Evolutionary conservation across 2,797 vertebrate genomes (phyloP).

Genomic region (Eremophila alpestris): DNA sequence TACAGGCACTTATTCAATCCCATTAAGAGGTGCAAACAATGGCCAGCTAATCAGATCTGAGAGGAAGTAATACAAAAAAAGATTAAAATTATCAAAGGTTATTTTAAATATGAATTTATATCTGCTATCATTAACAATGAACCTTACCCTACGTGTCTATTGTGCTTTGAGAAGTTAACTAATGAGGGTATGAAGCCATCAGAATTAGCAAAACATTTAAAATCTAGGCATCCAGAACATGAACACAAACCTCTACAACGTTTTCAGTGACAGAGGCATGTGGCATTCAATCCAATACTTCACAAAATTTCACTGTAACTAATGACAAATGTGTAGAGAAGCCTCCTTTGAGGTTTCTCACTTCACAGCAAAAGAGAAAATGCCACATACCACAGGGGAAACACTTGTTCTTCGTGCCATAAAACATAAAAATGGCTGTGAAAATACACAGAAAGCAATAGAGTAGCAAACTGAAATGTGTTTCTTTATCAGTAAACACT

Average conservation of each 20-base stretch:
- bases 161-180: neutral
- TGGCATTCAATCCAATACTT: neutral
- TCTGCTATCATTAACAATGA: rapidly evolving
- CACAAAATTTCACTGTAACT: neutral
- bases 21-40: neutral
- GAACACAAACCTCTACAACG: neutral
- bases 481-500: neutral
- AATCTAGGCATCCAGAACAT: neutral
- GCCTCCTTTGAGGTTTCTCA: neutral
- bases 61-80: neutral
- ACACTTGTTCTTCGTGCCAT: neutral
- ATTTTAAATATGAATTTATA: neutral
- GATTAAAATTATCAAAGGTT: neutral
- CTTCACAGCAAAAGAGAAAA: neutral
- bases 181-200: neutral
- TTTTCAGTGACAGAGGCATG: rapidly evolving
- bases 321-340: neutral
- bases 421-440: neutral
- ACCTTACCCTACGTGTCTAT: neutral
- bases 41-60: neutral
- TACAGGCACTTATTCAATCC: neutral
- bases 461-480: neutral
- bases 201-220: neutral
- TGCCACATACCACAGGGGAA: neutral
- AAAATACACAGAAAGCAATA: neutral